A percentile compares a stretch with the other conserved stretches of the same genome.
Conservation (phyloP, 1,140 invertebrate species). For the Myzus persicae region DNA sequence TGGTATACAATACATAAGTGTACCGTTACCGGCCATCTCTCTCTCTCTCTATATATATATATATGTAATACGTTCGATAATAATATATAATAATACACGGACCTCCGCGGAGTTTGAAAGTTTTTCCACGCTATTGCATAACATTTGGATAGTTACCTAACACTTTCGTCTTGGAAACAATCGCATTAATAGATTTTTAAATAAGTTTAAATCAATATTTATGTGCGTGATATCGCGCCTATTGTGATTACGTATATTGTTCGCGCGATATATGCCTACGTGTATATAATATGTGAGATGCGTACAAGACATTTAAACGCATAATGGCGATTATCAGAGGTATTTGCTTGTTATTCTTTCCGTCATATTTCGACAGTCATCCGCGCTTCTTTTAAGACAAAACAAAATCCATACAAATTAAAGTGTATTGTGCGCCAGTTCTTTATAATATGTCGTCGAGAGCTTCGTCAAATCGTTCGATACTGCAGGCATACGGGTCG, state of each 20-base stretch:
- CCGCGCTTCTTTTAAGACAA: background rate
- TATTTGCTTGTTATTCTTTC: background rate
- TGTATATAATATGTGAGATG: background rate
- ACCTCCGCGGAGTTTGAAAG: background rate
- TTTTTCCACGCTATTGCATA: background rate
- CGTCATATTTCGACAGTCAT: background rate
- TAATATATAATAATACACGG: background rate
- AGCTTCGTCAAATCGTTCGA: background rate
- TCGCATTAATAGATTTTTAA: background rate
- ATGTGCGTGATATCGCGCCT: background rate
- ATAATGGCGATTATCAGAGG: background rate
- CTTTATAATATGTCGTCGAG: too few species aligned
- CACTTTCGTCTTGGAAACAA: background rate
- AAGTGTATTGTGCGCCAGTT: slow-evolving; percentile 9
- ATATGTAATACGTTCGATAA: background rate
- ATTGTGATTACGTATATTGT: background rate
- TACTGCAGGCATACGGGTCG: background rate
- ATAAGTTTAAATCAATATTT: slow-evolving; percentile 10
- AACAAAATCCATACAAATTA: background rate
- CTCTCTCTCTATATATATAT: too few species aligned
- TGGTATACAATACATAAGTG: background rate
- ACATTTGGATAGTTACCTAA: background rate
- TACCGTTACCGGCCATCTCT: too few species aligned
- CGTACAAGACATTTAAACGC: background rate
- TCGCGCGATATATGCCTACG: background rate